Evolutionary conservation across 1,140 invertebrate genomes (phyloP), one percentile per base, ranked within the genome.

Genomic region (Ephestia elutella): DNA sequence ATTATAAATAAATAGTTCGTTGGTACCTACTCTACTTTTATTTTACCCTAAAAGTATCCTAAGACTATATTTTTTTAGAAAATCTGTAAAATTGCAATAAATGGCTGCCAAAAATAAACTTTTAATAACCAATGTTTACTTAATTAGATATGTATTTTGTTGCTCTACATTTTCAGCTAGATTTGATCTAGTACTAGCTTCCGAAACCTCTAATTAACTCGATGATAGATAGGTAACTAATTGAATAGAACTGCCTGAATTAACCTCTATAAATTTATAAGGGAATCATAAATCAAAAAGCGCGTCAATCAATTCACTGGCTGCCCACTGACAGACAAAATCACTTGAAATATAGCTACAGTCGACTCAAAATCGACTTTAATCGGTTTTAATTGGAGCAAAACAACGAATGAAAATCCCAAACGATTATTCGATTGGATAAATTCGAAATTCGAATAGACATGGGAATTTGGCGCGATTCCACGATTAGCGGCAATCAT

Each of bases 361-460:
- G 60, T 64, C 68, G 66, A 57, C 68, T 67, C 60, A 80, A 83
- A 85, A 82, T 83, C 74, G 66, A 81, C 63, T 85, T 80, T 80
- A 83, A 86, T 87, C 73, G 71, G 57, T 80, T 78, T 85, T 87
- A 84, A 87, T 87, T 85, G 80, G 78, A 68, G 66, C 68, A 79
- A 80, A 84, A 77, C 68, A 65, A 68, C 62, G 62, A 44, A 65
- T 66, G 66, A 61, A 64, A 73, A 65, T 13, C 49, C 48, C 54
- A 63, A 66, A 49, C 60, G 66, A 78, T 79, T 80, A 81, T 82
- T 71, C 68, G 67, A 71, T 75, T 76, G 69, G 67, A 62, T 67
- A 55, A 56, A 60, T 75, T 20, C 65, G 65, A 59, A 86, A 32
- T 32, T 32, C 30, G 30, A 32, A 82, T 87, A 87, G 82, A 81